Percentiles rank a stretch among this genome's conserved stretches.
Conservation (phyloP, 1,140 invertebrate species). For the Chionoecetes opilio region DNA sequence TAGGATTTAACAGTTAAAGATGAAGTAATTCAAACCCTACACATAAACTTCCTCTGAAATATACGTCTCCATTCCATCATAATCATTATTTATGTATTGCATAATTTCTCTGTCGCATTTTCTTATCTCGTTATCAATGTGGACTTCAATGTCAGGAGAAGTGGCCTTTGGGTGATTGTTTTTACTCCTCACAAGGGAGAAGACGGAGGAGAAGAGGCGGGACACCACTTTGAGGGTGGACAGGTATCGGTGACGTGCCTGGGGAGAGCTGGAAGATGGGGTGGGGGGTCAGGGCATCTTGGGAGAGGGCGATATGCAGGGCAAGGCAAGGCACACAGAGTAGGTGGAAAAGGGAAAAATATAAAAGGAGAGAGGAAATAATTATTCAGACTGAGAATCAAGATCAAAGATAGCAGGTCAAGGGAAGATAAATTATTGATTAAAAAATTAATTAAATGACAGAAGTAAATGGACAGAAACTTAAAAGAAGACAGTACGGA, state of each 20-base stretch:
- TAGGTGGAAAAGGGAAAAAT: neutral
- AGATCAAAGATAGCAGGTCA: neutral
- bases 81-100: constrained; percentile 38
- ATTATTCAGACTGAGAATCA: neutral
- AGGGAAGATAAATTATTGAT: neutral
- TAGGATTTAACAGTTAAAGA: neutral
- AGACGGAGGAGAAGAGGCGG: constrained; percentile 80
- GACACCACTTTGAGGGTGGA: constrained; percentile 81
- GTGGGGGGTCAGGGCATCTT: constrained; percentile 24
- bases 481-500: neutral
- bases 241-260: constrained; percentile 78
- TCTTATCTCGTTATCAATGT: constrained; percentile 79
- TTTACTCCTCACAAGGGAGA: constrained; percentile 75
- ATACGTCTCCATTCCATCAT: constrained; percentile 66
- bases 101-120: constrained; percentile 72
- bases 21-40: constrained; percentile 17
- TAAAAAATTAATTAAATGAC: neutral
- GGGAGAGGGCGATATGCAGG: neutral
- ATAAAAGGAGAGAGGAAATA: neutral
- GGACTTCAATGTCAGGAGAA: constrained; percentile 68
- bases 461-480: neutral
- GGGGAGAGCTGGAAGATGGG: constrained; percentile 75
- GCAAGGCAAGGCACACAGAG: neutral
- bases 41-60: constrained; percentile 79
- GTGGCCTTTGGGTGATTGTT: constrained; percentile 56